Base-by-base conservation (phyloP, 2,113 vertebrate genomes). In the Macaca nemestrina region DNA sequence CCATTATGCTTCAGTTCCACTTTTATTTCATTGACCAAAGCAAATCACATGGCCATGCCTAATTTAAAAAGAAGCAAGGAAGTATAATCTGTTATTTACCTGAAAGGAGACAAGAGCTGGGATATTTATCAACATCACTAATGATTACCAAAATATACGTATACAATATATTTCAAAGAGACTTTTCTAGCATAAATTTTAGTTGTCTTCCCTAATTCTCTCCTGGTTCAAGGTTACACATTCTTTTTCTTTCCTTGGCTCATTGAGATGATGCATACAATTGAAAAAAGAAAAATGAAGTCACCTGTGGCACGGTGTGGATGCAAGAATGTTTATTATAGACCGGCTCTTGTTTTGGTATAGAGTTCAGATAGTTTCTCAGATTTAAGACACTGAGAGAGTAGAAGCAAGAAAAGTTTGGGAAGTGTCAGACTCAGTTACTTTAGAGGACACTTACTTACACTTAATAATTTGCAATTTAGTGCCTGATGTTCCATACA, bases 381-480 rank as follows among this genome's bases (percentile, higher is more conserved):
- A 88, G 57, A 96, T 64, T 84, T 68, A 90, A 72, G 55, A 68
- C 22, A 61, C 43, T 87, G 32, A 78, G 72, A 50, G 3, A 68
- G 6, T 85, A 6, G 76, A 22, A 78, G 57, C 10, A 92, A 40
- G 40, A 85, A 78, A 97, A 88, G 48, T 95, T 95, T 96, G 83
- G 72, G n/a, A 97, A 72, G 17, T 95, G 35, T 96, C 94, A 96
- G 70, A 94, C 38, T 92, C 70, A 30, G 11, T 11, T 64, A 93
- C 16, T 92, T 50, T 93, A 87, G 83, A 97, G 94, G 32, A 88
- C 5, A 25, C 35, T 84, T 35, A 97, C 95, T 96, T 86, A 88
- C 32, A 78, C 25, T 78, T 94, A 95, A 97, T 92, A 67, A 94
- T 98, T 95, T 82, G 73, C 70, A 91, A 72, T 82, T 84, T 96